phyloP scores from a whole-genome alignment of 92 coral and sea anemone species.

The Hydrozoanthus gracilis region DNA sequence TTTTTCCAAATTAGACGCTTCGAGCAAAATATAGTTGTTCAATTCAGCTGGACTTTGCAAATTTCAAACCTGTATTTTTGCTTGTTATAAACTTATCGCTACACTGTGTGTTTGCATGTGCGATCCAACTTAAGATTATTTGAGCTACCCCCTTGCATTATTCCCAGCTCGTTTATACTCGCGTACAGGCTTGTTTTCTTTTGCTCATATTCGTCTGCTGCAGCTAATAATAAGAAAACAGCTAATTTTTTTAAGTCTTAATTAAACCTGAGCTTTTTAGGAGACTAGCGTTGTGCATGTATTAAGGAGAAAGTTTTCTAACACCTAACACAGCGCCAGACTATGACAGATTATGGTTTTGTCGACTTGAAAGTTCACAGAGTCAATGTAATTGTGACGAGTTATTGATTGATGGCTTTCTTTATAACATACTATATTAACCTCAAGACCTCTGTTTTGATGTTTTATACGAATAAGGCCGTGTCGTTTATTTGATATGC shows the following conservation, averaged over 20 bases:
- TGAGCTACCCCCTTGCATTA: background rate
- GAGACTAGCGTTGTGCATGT: background rate
- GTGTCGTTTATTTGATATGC: too few species aligned
- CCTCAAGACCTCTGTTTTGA: background rate
- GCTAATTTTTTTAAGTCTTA: background rate
- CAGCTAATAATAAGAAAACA: background rate
- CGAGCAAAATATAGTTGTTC: too few species aligned
- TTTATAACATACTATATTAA: background rate
- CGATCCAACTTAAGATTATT: too few species aligned
- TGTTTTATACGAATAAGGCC: background rate
- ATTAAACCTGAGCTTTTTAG: background rate
- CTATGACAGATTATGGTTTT: too few species aligned
- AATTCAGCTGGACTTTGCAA: too few species aligned
- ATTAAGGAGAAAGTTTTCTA: too few species aligned
- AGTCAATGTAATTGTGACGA: background rate
- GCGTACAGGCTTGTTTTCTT: background rate
- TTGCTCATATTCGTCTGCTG: background rate
- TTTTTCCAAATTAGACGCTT: too few species aligned
- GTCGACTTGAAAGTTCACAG: too few species aligned
- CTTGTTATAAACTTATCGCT: too few species aligned
- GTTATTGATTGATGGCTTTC: background rate
- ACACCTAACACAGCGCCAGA: too few species aligned
- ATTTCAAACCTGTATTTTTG: too few species aligned
- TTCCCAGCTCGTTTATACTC: background rate
- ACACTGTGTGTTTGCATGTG: too few species aligned